These are phyloP conservation scores for Silurus lanzhouensis DNA, from an alignment of 2,797 vertebrate species.

Conservation along the genomic window DNA sequence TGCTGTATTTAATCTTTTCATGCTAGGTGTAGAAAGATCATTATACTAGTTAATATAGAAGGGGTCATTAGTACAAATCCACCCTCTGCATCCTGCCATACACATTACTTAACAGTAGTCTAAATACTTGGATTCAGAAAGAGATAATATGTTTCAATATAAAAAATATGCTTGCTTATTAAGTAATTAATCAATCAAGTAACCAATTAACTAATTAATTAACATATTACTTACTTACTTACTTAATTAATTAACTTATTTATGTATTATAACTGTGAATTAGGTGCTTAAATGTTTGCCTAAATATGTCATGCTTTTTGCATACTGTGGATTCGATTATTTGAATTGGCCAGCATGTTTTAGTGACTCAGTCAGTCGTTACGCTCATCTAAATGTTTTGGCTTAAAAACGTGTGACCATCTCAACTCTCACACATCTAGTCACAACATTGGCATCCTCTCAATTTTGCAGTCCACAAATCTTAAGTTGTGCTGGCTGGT, in stretches of 20 bases:
- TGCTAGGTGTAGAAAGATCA: slow-evolving; percentile 67
- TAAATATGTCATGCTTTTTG: not conserved
- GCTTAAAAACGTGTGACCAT: not conserved
- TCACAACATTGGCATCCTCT: not conserved
- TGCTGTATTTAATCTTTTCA: not conserved
- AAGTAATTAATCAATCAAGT: too few species aligned
- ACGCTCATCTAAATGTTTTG: not conserved
- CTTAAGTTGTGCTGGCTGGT: not conserved
- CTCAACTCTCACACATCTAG: not conserved
- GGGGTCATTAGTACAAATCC: slow-evolving; percentile 73
- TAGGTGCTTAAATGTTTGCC: not conserved
- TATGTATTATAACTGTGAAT: not conserved
- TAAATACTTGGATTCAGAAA: not conserved
- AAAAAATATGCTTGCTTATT: not conserved
- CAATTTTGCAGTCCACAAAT: not conserved
- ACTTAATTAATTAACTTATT: too few species aligned
- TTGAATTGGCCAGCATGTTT: not conserved
- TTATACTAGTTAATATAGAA: slow-evolving; percentile 82
- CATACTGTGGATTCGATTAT: not conserved
- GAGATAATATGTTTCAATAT: not conserved
- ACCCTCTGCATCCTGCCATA: slow-evolving; percentile 36
- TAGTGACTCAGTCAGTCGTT: not conserved
- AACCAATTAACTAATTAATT: too few species aligned
- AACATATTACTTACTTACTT: too few species aligned
- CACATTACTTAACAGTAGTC: not conserved